Conservation (phyloP, 2,113 vertebrate genomes). For the Puffinus mauretanicus region DNA sequence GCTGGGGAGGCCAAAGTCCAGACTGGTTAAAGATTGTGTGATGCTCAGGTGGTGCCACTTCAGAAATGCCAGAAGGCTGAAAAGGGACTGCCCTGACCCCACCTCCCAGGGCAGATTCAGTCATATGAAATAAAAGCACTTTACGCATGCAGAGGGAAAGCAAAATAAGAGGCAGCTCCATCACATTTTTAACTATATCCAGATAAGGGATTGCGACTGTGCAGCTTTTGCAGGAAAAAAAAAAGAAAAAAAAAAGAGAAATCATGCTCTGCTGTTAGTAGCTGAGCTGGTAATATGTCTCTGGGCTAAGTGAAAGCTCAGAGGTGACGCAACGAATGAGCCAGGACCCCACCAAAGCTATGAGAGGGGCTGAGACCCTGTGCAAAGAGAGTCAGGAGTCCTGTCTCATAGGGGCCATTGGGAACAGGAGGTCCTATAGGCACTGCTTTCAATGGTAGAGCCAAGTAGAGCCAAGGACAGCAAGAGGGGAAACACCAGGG, state of each 20-base stretch:
- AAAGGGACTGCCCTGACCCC: background rate
- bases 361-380: background rate
- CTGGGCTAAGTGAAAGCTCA: background rate
- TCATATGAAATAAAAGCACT: background rate
- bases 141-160: background rate
- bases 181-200: background rate
- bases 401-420: background rate
- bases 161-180: background rate
- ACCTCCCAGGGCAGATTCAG: background rate
- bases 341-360: background rate
- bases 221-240: background rate
- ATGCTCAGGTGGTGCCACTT: background rate
- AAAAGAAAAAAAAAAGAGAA: background rate
- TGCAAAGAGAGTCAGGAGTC: background rate
- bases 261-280: background rate
- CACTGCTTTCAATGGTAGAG: background rate
- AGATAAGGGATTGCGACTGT: background rate
- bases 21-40: accelerated
- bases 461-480: background rate
- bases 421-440: background rate
- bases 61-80: background rate
- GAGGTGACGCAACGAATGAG: background rate
- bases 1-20: background rate
- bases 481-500: background rate
- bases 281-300: background rate